Evolutionary conservation across 2,888 invertebrate genomes (phyloP).

Genomic region (Tipula lateralis): DNA sequence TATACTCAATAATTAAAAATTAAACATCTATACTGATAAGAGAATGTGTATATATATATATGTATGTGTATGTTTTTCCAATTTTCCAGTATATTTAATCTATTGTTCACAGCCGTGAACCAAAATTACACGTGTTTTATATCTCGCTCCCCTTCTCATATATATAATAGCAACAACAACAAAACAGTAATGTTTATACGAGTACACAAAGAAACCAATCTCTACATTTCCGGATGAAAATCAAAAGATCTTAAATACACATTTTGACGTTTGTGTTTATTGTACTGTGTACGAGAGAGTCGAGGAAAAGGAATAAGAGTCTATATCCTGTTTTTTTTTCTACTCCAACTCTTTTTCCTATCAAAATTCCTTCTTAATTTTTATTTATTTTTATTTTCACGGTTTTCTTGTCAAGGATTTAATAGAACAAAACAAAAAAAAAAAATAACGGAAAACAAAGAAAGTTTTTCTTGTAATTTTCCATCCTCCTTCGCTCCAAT

Average conservation of each 20-base stretch:
- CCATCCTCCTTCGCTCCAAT: background rate
- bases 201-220: background rate
- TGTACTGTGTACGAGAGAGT: background rate
- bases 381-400: conserved; percentile 21
- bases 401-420: conserved; percentile 28
- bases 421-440: background rate
- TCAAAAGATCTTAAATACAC: background rate
- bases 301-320: conserved; percentile 12
- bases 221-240: conserved; percentile 26
- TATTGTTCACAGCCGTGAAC: background rate
- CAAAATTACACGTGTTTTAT: conserved; percentile 25
- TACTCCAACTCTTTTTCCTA: background rate
- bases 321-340: conserved; percentile 26
- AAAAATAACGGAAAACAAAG: background rate
- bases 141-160: too few relatives aligned
- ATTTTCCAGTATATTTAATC: conserved; percentile 27
- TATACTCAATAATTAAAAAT: background rate
- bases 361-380: background rate
- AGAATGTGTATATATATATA: background rate
- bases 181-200: background rate
- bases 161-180: too few relatives aligned
- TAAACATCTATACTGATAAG: background rate
- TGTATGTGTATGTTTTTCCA: background rate
- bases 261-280: conserved; percentile 24
- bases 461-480: conserved; percentile 25